Evolutionary conservation across 2,113 vertebrate species (phyloP), one percentile per base, ranked within the genome.

Genomic region (Menura novaehollandiae): DNA sequence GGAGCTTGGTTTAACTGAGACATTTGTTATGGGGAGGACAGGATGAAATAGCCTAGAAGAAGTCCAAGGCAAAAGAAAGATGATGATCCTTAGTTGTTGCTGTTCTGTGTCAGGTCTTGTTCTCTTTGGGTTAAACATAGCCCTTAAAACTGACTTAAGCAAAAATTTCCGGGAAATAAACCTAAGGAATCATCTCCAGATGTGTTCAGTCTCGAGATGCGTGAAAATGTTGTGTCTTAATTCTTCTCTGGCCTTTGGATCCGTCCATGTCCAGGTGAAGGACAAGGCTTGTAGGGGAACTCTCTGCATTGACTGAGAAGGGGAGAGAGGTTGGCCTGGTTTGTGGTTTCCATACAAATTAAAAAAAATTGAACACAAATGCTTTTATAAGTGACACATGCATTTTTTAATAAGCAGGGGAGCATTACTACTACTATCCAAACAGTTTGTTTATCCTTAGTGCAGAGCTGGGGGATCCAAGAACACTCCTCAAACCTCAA

Each of bases 251-350:
- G 13, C 23, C 24, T 68, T 79, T 68, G 44, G 64, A 73, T 86
- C 43, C 1, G 0, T 30, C 35, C 7, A 1, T 11, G 21, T 17
- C 28, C 37, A n/a, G 28, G n/a, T 37, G 55, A 63, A 63, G 51
- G n/a, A n/a, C 33, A 11, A 32, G 13, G 44, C 53, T 79, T 62
- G 55, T 10, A 21, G 32, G 27, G 39, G 20, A 12, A 37, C 4
- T 71, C 14, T 68, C n/a, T 33, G 12, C 41, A 9, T 13, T 62
- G 58, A 32, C 66, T 79, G 39, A 60, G 20, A 58, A 46, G 44
- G 4, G 9, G 13, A 44, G 51, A 60, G 22, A 27, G 6, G 7
- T n/a, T 75, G 47, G 13, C 21, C 21, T 56, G 35, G 7, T 39
- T 22, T 79, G 23, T 13, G n/a, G 12, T 56, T 76, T 83, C 67